Evolutionary conservation across 1,140 invertebrate genomes (phyloP).

Genomic region (Sipha flava): DNA sequence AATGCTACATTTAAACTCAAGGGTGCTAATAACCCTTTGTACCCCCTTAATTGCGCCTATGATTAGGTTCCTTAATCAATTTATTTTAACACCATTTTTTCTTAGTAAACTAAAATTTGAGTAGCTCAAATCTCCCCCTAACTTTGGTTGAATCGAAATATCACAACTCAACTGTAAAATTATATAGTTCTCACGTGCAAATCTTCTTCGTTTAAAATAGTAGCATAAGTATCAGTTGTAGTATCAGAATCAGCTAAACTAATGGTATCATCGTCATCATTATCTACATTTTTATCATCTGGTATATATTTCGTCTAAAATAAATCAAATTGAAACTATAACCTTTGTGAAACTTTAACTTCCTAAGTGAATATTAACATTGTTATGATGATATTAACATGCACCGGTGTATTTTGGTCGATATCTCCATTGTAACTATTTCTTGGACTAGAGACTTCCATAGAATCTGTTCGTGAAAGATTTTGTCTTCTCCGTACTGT

Average conservation of each 20-base stretch:
- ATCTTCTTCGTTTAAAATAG: constrained; percentile 45
- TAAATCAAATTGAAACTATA: constrained; percentile 24
- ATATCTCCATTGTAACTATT: constrained; percentile 24
- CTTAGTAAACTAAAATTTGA: no score
- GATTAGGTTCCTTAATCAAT: no score
- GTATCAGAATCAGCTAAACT: constrained; percentile 25
- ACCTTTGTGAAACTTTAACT: constrained; percentile 1
- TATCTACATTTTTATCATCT: neutral
- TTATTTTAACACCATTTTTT: no score
- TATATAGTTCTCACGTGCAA: neutral
- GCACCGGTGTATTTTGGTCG: constrained; percentile 20
- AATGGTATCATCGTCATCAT: neutral
- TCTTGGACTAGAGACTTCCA: neutral
- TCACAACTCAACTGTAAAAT: no score
- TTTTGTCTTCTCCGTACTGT: neutral
- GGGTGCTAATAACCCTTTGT: no score
- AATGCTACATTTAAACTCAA: no score
- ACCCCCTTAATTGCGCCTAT: no score
- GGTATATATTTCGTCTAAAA: neutral
- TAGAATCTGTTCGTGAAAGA: neutral
- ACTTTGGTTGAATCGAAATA: no score
- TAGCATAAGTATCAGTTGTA: constrained; percentile 41
- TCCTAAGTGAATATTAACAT: constrained; percentile 31
- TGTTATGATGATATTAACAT: constrained; percentile 33
- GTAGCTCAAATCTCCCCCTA: no score